Base-by-base conservation (phyloP, 2,797 vertebrate species). In the Periophthalmus magnuspinnatus region DNA sequence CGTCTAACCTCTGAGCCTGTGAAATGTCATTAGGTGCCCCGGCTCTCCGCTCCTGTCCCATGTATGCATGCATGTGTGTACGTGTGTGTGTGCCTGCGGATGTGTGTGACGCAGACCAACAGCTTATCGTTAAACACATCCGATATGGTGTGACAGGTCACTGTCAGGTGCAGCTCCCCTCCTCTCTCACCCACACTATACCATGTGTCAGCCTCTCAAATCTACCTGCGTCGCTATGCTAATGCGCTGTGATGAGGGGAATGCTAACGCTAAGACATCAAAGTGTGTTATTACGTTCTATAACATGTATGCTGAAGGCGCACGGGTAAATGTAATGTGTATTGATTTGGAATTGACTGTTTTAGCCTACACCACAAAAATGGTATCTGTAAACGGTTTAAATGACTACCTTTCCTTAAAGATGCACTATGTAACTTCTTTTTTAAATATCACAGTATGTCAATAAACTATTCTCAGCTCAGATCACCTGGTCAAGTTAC, bases 71-170 rank as follows among this genome's bases (percentile, higher is more conserved):
- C 80, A 73, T 78, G 84, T 56, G 81, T 60, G 13, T 81, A 74
- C 76, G 84, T 54, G 80, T 64, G 16, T 81, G 77, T 76, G 82
- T 38, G 80, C 8, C 1, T 67, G 52, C 56, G 32, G 60, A 36
- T 60, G 14, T 82, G 77, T 79, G 84, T 54, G 80, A 92, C 91
- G 67, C 74, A 71, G 81, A 82, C 88, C 83, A 92, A 91, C 93
- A 92, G 87, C 87, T 91, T 92, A 91, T 93, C 89, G 81, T 91
- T 86, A 86, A 89, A 92, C 88, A 91, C 89, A 88, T 93, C 88
- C 88, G 90, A 92, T 91, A 81, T 81, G 86, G 70, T 79, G 86
- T 93, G 94, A 93, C 94, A 91, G 86, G 89, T 90, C 90, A 89
- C 88, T 92, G 92, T 92, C 91, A 93, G 90, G 91, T 91, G 87